Conservation (phyloP, 2,888 invertebrate species). For the Pterobdella sp. region DNA sequence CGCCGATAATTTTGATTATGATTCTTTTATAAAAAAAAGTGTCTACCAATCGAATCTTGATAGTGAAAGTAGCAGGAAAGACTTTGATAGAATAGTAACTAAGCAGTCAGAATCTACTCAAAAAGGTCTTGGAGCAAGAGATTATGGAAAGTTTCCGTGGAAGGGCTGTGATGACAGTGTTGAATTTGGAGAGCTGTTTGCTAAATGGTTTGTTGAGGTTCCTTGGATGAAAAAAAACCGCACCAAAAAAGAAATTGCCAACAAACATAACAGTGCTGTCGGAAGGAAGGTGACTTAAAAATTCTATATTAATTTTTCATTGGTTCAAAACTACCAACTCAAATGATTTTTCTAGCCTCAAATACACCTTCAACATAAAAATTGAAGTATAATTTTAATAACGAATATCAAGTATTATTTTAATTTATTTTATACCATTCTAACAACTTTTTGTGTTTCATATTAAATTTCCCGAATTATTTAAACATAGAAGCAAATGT, state of each 20-base stretch:
- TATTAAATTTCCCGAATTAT: too few relatives aligned
- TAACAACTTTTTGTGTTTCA: too few relatives aligned
- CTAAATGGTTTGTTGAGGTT: constrained; percentile 30
- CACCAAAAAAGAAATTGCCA: constrained; percentile 62
- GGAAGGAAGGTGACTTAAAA: constrained; percentile 72
- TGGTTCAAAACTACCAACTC: too few relatives aligned
- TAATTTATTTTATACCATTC: too few relatives aligned
- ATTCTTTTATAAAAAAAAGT: neutral
- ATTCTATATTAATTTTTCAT: too few relatives aligned
- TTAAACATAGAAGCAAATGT: too few relatives aligned
- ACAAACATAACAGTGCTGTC: constrained; percentile 69
- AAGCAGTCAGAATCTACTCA: too few relatives aligned
- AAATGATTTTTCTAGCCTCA: too few relatives aligned
- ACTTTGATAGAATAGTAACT: too few relatives aligned
- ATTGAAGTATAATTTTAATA: too few relatives aligned
- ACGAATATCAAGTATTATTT: too few relatives aligned
- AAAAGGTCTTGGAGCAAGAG: neutral
- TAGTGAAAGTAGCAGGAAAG: neutral
- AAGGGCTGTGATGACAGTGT: constrained; percentile 30
- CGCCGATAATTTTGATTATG: neutral
- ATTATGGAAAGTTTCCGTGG: constrained; percentile 28
- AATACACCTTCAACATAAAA: too few relatives aligned
- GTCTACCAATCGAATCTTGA: neutral
- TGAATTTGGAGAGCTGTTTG: constrained; percentile 25
- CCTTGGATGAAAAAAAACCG: constrained; percentile 38